Evolutionary conservation across 2,888 invertebrate species (phyloP).

Genomic region (Nephrocerus scutellatus): DNA sequence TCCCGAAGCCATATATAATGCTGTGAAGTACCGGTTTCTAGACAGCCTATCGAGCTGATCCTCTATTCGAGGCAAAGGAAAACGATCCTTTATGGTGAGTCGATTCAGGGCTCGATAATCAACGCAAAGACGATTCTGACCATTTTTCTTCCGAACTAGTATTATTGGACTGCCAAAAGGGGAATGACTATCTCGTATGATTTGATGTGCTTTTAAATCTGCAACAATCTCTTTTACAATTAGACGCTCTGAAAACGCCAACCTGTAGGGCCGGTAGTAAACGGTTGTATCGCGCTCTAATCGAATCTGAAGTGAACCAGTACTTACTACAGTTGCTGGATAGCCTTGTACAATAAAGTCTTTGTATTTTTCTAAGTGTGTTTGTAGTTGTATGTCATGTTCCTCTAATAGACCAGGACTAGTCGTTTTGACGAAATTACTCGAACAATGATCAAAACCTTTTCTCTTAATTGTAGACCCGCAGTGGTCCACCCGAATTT

Average conservation of each 20-base stretch:
- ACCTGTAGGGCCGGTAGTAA: constrained; percentile 11
- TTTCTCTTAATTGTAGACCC: too few species aligned
- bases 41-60: constrained; percentile 34
- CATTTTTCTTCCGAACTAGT: constrained; percentile 18
- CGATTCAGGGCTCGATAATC: constrained; percentile 29
- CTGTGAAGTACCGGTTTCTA: constrained; percentile 26
- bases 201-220: constrained; percentile 11
- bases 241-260: constrained; percentile 15
- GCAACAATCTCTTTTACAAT: constrained; percentile 11
- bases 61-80: constrained; percentile 40
- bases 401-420: too few species aligned
- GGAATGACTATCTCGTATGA: constrained; percentile 15
- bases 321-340: too few species aligned
- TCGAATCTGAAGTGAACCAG: constrained; percentile 8
- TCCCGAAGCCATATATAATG: constrained; percentile 16
- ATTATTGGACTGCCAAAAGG: constrained; percentile 17
- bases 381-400: too few species aligned
- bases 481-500: too few species aligned
- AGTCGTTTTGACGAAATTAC: too few species aligned
- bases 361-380: too few species aligned
- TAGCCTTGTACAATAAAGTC: too few species aligned
- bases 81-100: constrained; percentile 31
- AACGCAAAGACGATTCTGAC: constrained; percentile 17
- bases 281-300: constrained; percentile 9
- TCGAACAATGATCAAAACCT: too few species aligned